Evolutionary conservation across 2,888 invertebrate species (phyloP).

Genomic region (Noctua pronuba): DNA sequence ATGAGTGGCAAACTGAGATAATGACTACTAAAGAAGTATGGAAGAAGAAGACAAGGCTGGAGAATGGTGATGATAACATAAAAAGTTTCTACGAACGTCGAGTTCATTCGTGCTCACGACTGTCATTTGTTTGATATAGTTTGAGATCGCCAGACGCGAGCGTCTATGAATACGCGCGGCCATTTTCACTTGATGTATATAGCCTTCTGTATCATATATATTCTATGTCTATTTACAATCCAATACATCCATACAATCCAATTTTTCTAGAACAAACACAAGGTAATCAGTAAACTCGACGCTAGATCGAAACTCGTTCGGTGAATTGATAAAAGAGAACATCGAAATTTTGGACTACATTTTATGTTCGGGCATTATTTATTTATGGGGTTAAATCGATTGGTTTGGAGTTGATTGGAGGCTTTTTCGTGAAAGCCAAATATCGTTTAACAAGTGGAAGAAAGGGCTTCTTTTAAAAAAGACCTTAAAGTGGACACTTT

Average conservation of each 20-base stretch:
- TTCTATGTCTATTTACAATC: conserved; percentile 14
- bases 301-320: conserved; percentile 29
- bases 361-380: conserved; percentile 39
- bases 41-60: not conserved
- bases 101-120: not conserved
- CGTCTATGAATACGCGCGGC: not conserved
- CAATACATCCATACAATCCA: conserved; percentile 37
- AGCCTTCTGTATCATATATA: conserved; percentile 6
- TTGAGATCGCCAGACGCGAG: not conserved
- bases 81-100: not conserved
- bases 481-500: not conserved
- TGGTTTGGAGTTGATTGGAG: conserved; percentile 19
- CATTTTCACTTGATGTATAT: not conserved
- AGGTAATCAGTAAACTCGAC: conserved; percentile 34
- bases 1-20: not conserved
- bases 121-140: not conserved
- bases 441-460: not conserved
- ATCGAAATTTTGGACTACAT: conserved; percentile 16
- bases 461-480: not conserved
- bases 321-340: conserved; percentile 27
- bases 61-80: not conserved
- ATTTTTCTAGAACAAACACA: conserved; percentile 50
- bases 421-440: conserved; percentile 6
- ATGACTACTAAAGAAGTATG: not conserved
- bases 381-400: conserved; percentile 37